phyloP scores from a whole-genome alignment of 2,888 invertebrate species.

The Chrysolina haemoptera region DNA sequence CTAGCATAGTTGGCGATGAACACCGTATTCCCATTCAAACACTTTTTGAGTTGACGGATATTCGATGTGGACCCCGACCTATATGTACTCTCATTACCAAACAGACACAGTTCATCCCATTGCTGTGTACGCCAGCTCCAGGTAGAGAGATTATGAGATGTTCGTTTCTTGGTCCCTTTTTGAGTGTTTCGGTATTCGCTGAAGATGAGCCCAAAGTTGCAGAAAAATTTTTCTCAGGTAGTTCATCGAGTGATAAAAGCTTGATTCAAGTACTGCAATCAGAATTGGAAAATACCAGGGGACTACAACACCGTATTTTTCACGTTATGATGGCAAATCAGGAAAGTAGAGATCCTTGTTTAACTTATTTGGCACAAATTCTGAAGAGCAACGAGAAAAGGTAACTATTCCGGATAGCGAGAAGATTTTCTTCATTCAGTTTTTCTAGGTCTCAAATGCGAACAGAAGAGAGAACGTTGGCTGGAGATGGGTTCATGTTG shows the following conservation, averaged over 20 bases:
- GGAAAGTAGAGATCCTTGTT: conserved; percentile 83
- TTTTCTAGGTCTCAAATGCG: conserved; percentile 81
- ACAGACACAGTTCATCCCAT: conserved; percentile 82
- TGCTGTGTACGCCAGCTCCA: conserved; percentile 80
- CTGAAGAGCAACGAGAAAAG: conserved; percentile 88
- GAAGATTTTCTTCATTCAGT: background rate
- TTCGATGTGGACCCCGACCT: conserved; percentile 84
- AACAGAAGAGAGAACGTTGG: conserved; percentile 88
- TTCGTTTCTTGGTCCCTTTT: conserved; percentile 92
- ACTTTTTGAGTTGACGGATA: conserved; percentile 85
- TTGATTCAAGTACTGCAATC: conserved; percentile 82
- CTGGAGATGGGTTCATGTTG: conserved; percentile 96
- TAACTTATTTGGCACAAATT: conserved; percentile 85
- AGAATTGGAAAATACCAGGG: conserved; percentile 85
- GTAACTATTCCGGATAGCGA: conserved; percentile 23
- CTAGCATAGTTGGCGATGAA: conserved; percentile 79
- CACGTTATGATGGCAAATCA: conserved; percentile 88
- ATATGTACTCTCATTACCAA: conserved; percentile 75
- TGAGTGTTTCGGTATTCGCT: conserved; percentile 92
- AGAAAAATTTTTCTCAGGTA: conserved; percentile 71
- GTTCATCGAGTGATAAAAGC: conserved; percentile 75
- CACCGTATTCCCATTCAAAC: conserved; percentile 74
- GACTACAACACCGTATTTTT: conserved; percentile 84
- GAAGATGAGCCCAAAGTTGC: conserved; percentile 87
- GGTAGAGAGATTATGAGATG: conserved; percentile 90